Evolutionary conservation across 2,113 vertebrate genomes (phyloP), one percentile per base, ranked within the genome.

Genomic region (Haemorhous mexicanus): DNA sequence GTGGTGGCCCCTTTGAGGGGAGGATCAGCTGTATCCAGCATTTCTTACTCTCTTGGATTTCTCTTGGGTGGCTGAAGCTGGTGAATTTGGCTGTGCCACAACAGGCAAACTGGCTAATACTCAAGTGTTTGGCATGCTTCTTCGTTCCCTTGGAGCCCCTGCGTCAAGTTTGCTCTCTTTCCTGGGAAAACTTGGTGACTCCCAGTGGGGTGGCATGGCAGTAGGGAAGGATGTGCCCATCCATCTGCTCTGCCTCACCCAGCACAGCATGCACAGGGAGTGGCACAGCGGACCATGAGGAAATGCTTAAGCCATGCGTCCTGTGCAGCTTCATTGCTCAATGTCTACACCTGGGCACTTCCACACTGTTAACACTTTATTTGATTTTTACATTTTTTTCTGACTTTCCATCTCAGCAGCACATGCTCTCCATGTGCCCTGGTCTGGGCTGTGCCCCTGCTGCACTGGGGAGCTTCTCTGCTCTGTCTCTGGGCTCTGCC

Each of bases 221-320:
- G 3, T 50, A 44, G 43, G 35, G 27, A 72, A 61, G 62, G 73
- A 64, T 41, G 33, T 5, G 5, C 61, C 80, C 55, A 21, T 4
- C 28, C 32, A 23, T 75, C 46, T 0, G 0, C 53, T 79, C 53
- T 23, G 22, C 73, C 9, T 59, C 24, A 30, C 30, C 23, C 4
- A 30, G 13, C 2, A 0, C 0, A 2, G 50, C 62, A 9, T 1
- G 0, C 5, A 1, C 5, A 1, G 19, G n/a, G 13, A 4, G 17
- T 49, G 52, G 37, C 63, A 24, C 24, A 43, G 85, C 18, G 0
- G 1, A 4, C 32, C 1, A 0, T 7, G 74, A 69, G 30, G 55
- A 76, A 50, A n/a, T 9, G 6, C 41, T 72, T 70, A 68, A 68
- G 16, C n/a, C 37, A 47, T 35, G 17, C 0, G 0, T 91, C 37